phyloP scores from a whole-genome alignment of 2,797 vertebrate genomes.

The Gadopsis marmoratus region DNA sequence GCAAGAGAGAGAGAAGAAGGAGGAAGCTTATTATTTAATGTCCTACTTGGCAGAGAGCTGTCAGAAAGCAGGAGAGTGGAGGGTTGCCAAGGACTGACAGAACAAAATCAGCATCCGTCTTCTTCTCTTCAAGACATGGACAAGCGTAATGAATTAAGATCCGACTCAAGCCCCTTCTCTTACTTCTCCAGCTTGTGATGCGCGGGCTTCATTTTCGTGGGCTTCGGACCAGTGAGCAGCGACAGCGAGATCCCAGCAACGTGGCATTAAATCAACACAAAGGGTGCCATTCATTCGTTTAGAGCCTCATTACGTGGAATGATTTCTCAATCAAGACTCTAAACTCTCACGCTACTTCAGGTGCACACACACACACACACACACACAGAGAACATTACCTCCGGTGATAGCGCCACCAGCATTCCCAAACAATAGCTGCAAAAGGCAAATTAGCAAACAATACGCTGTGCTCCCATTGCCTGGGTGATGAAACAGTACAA shows the following conservation, averaged over 20 bases:
- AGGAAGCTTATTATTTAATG: constrained; percentile 79
- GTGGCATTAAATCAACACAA: constrained; percentile 57
- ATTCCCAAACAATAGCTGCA: constrained; percentile 63
- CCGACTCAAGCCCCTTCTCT: constrained; percentile 23
- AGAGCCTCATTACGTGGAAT: constrained; percentile 60
- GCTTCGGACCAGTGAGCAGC: constrained; percentile 35
- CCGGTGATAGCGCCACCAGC: constrained; percentile 43
- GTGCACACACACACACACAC: constrained; percentile 18
- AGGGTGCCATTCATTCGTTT: constrained; percentile 56
- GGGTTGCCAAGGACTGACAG: constrained; percentile 70
- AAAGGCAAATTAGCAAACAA: constrained; percentile 78
- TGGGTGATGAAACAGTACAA: constrained; percentile 72
- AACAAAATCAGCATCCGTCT: constrained; percentile 69
- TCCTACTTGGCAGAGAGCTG: constrained; percentile 76
- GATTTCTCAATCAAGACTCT: constrained; percentile 65
- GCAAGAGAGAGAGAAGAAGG: constrained; percentile 43
- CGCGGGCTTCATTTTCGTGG: constrained; percentile 39
- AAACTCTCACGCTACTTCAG: constrained; percentile 40
- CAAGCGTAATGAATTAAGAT: constrained; percentile 76
- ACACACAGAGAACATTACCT: constrained; percentile 50
- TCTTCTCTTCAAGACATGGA: constrained; percentile 60
- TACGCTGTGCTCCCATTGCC: constrained; percentile 43
- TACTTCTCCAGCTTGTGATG: constrained; percentile 27
- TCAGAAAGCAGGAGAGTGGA: constrained; percentile 60
- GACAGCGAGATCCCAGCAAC: constrained; percentile 18